A percentile compares a stretch with the other conserved stretches of the same genome.
These are phyloP conservation scores for Sogatella furcifera DNA, from an alignment of 1,140 invertebrate genomes.

Conservation along the genomic window DNA sequence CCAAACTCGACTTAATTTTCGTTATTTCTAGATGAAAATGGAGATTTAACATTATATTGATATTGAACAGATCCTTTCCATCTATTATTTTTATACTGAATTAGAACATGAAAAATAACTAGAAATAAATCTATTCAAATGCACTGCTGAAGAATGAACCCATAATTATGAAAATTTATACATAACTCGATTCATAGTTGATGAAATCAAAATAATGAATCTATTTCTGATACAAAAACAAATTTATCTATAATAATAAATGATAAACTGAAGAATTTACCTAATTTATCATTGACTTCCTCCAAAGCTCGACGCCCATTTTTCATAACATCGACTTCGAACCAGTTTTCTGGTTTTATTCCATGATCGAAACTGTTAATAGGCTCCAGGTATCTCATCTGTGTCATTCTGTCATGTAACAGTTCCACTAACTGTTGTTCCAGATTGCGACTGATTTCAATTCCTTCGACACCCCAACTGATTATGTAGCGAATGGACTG, in stretches of 20 bases:
- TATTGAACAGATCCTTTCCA: too few relatives aligned
- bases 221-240: too few relatives aligned
- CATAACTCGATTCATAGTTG: too few relatives aligned
- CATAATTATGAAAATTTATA: too few relatives aligned
- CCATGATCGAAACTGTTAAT: slow-evolving; percentile 56
- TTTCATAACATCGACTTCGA: slow-evolving; percentile 68
- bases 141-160: too few relatives aligned
- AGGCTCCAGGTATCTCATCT: slow-evolving; percentile 62
- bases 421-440: slow-evolving; percentile 39
- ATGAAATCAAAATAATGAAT: too few relatives aligned
- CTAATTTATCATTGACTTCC: slow-evolving; percentile 71
- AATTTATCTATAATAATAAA: neutral
- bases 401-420: slow-evolving; percentile 76
- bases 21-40: too few relatives aligned
- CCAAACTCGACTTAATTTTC: too few relatives aligned
- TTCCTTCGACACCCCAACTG: slow-evolving; percentile 31
- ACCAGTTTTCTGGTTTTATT: slow-evolving; percentile 64
- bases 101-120: too few relatives aligned
- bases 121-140: too few relatives aligned
- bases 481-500: slow-evolving; percentile 67
- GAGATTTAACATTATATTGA: too few relatives aligned
- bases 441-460: slow-evolving; percentile 26
- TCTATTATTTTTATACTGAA: too few relatives aligned
- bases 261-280: slow-evolving; percentile 33
- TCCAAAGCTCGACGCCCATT: slow-evolving; percentile 68